Evolutionary conservation across 1,140 invertebrate species (phyloP).

Genomic region (Streblospio benedicti): DNA sequence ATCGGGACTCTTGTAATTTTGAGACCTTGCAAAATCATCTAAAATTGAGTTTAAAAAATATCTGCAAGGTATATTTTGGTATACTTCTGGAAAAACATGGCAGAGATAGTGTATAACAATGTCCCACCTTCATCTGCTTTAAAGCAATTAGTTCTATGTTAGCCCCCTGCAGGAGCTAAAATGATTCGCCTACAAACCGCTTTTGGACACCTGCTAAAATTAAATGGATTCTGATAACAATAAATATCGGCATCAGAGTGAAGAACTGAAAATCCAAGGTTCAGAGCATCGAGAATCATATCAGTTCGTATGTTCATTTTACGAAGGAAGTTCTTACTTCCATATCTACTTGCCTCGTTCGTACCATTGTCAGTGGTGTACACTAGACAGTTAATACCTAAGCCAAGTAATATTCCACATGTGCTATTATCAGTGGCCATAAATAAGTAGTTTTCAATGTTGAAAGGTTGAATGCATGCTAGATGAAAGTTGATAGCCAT

Average conservation of each 20-base stretch:
- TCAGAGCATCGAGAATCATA: conserved; percentile 17
- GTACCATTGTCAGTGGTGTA: conserved; percentile 6
- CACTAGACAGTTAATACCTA: neutral
- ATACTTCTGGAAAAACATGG: no score
- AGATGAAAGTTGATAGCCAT: conserved; percentile 16
- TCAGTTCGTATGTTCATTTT: conserved; percentile 19
- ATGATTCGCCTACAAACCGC: no score
- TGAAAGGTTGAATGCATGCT: conserved; percentile 2
- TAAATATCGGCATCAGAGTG: conserved; percentile 16
- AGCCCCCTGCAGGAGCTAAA: no score
- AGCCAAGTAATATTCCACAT: conserved; percentile 3
- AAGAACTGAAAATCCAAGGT: conserved; percentile 14
- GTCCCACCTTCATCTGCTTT: no score
- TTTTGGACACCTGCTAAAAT: neutral
- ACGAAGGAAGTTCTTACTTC: conserved; percentile 11
- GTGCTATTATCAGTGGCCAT: neutral
- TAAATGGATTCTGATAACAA: conserved; percentile 12
- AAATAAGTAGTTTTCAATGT: conserved; percentile 12
- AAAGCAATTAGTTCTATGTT: no score
- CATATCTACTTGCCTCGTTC: conserved; percentile 3
- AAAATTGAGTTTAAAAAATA: no score
- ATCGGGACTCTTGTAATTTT: no score
- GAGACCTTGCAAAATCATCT: no score
- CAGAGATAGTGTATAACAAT: no score
- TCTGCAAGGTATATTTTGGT: no score